Conservation (phyloP, 1,140 invertebrate species). For the Penaeus indicus region DNA sequence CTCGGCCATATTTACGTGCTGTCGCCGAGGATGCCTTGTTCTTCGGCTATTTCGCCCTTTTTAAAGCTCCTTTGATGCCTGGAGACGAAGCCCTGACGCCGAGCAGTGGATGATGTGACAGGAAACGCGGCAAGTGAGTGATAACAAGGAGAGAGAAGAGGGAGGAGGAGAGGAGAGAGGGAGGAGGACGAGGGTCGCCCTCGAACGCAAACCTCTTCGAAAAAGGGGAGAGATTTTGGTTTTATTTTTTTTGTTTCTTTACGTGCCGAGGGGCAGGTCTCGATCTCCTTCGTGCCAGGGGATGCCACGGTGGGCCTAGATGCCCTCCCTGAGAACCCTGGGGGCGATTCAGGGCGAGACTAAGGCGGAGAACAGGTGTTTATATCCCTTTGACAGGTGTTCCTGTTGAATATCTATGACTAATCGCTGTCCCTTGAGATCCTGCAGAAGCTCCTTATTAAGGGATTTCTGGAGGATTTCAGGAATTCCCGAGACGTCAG, state of each 20-base stretch:
- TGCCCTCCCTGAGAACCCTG: too few relatives aligned
- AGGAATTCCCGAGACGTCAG: too few relatives aligned
- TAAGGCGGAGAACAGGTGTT: too few relatives aligned
- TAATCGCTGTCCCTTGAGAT: too few relatives aligned
- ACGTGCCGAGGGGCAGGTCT: not conserved
- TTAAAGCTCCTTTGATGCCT: slow-evolving; percentile 41
- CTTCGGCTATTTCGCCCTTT: slow-evolving; percentile 39
- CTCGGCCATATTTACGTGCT: slow-evolving; percentile 59
- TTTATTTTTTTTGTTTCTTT: slow-evolving; percentile 43
- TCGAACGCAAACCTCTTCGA: slow-evolving; percentile 43
- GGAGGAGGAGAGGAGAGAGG: not conserved
- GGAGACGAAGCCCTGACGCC: not conserved
- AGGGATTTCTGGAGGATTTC: too few relatives aligned
- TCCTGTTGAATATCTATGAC: too few relatives aligned
- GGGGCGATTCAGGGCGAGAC: too few relatives aligned
- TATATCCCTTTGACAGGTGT: too few relatives aligned
- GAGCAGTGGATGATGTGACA: slow-evolving; percentile 55
- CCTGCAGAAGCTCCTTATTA: too few relatives aligned
- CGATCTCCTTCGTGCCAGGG: not conserved
- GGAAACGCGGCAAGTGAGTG: slow-evolving; percentile 52
- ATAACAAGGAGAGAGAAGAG: slow-evolving; percentile 9
- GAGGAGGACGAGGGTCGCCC: not conserved
- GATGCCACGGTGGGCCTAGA: not conserved
- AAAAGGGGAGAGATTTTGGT: slow-evolving; percentile 7
- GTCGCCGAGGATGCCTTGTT: slow-evolving; percentile 47